Evolutionary conservation across 1,140 invertebrate genomes (phyloP).

Genomic region (Drosophila dunni): DNA sequence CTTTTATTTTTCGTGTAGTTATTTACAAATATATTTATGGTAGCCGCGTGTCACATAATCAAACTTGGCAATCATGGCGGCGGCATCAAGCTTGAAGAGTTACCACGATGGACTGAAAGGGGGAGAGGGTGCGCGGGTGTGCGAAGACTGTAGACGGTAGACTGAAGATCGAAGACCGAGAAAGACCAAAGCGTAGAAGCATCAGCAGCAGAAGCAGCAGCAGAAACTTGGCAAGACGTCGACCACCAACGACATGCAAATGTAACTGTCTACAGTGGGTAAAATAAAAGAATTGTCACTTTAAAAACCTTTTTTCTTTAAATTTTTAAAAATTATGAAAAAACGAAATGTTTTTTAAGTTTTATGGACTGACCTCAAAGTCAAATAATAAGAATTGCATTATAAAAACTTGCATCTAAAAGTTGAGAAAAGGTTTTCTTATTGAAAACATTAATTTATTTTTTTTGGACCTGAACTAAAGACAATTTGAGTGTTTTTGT

Average conservation of each 20-base stretch:
- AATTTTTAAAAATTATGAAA: too few relatives aligned
- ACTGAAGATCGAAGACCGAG: constrained; percentile 17
- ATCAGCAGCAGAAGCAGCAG: background rate
- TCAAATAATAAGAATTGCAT: too few relatives aligned
- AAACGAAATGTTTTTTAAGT: too few relatives aligned
- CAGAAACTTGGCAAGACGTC: constrained; percentile 26
- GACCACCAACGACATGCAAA: constrained; percentile 48
- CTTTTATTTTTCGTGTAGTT: constrained; percentile 10
- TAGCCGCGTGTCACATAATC: constrained; percentile 54
- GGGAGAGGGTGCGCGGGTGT: background rate
- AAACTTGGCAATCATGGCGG: constrained; percentile 59
- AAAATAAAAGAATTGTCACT: too few relatives aligned
- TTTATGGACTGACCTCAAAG: too few relatives aligned
- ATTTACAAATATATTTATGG: constrained; percentile 47
- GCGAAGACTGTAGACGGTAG: constrained; percentile 12
- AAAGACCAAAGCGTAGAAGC: constrained; percentile 11
- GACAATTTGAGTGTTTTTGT: too few relatives aligned
- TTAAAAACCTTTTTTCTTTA: too few relatives aligned
- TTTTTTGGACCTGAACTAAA: too few relatives aligned
- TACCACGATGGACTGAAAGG: constrained; percentile 10
- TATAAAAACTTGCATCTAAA: too few relatives aligned
- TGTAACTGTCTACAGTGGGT: background rate
- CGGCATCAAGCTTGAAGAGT: constrained; percentile 49
- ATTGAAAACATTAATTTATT: too few relatives aligned
- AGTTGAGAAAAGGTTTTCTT: too few relatives aligned